Evolutionary conservation across 2,113 vertebrate genomes (phyloP).

Genomic region (Podarcis muralis): DNA sequence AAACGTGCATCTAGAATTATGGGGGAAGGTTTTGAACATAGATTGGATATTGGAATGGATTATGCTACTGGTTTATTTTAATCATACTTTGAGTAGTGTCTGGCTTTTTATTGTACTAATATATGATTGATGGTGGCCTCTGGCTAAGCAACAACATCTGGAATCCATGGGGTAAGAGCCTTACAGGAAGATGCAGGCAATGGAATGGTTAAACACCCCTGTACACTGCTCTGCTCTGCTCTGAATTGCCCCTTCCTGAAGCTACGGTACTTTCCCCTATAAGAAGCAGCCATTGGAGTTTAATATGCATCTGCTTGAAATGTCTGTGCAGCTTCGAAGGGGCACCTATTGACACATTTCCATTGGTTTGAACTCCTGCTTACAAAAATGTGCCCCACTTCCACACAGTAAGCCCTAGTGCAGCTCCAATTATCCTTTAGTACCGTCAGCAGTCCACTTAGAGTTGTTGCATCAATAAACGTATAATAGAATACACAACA

Average conservation of each 20-base stretch:
- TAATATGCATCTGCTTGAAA: background rate
- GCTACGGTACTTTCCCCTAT: background rate
- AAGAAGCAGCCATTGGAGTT: background rate
- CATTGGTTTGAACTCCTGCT: background rate
- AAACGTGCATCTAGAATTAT: too few species aligned
- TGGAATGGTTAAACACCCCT: background rate
- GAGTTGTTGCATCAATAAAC: too few species aligned
- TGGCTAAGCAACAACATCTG: too few species aligned
- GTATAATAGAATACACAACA: too few species aligned
- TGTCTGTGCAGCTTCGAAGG: background rate
- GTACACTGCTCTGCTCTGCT: background rate
- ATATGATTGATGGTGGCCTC: too few species aligned
- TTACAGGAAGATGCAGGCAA: background rate
- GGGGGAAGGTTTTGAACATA: too few species aligned
- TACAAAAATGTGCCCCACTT: background rate
- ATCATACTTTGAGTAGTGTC: too few species aligned
- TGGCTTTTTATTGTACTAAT: too few species aligned
- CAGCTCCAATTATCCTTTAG: background rate
- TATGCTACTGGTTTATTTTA: too few species aligned
- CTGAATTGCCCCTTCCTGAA: background rate
- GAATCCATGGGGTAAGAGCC: background rate
- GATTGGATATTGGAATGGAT: too few species aligned
- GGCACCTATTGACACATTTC: background rate
- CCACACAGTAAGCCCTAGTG: background rate
- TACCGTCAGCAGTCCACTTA: rapidly evolving